Conservation (phyloP, 2,113 vertebrate species). For the Trematocara nigrifrons region DNA sequence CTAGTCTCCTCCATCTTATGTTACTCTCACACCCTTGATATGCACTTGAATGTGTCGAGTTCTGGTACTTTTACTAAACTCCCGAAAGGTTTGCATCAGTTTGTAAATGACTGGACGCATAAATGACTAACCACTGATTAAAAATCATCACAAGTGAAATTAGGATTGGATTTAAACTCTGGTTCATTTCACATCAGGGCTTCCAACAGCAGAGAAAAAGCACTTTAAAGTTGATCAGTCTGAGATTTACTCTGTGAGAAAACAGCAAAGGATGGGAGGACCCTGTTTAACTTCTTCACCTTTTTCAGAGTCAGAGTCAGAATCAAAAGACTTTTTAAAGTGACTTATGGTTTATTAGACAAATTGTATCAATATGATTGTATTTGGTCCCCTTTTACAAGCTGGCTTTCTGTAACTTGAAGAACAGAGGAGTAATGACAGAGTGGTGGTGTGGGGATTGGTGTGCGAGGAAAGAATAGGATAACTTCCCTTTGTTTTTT, state of each 20-base stretch:
- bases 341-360: no score
- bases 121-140: neutral
- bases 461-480: no score
- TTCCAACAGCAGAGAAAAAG: neutral
- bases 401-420: no score
- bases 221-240: neutral
- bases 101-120: neutral
- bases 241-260: neutral
- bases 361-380: no score
- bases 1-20: neutral
- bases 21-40: neutral
- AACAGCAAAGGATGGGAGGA: neutral
- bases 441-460: no score
- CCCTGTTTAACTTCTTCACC: neutral
- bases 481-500: no score
- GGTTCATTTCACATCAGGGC: neutral
- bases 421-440: no score
- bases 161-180: neutral
- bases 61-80: neutral
- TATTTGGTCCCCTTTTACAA: no score
- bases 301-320: neutral
- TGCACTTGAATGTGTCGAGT: neutral
- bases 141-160: neutral
- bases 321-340: neutral
- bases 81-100: neutral